Evolutionary conservation across 2,113 vertebrate species (phyloP), one percentile per base, ranked within the genome.

Genomic region (Stigmatopora nigra): DNA sequence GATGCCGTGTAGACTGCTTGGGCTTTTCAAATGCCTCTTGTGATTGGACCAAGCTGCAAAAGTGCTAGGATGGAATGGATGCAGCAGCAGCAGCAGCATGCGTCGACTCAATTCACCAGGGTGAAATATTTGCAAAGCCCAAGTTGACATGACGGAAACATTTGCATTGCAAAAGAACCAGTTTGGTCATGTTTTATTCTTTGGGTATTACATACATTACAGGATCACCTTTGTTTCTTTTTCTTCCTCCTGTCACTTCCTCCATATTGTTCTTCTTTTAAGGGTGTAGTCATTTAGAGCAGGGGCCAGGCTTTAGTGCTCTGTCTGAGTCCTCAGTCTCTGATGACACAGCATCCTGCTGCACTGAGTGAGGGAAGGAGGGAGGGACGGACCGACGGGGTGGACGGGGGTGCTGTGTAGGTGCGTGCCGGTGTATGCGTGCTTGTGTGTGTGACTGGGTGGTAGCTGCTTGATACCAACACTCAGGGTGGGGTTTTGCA

Each of bases 261-360:
- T 64, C 64, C 44, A 47, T n/a, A 20, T 58, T 20, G 3, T 63
- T 55, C 57, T 52, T 41, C 62, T 65, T 76, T 71, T 65, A 61
- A 57, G 72, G 52, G 67, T 77, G 78, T 85, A 82, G 85, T 88
- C 88, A 89, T 87, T 84, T 84, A 88, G 80, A 87, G 75, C 44
- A 55, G 78, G 81, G 80, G 77, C 77, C 68, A 69, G 77, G 73
- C 84, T 86, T 87, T 84, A 87, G 84, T 82, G 82, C 83, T 85
- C 78, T 71, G 83, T 89, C 84, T 89, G 84, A 87, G 84, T 83
- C 85, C 75, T 86, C 80, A 69, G 83, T 87, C 86, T 87, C 78
- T 89, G 88, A 89, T 89, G 88, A 89, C 86, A 88, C 86, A 89
- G 85, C 88, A 88, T 84, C 82, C 79, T 84, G 64, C 75, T 72